These are phyloP conservation scores for Triplophysa bombifrons DNA, from an alignment of 2,797 vertebrate genomes.

Conservation along the genomic window DNA sequence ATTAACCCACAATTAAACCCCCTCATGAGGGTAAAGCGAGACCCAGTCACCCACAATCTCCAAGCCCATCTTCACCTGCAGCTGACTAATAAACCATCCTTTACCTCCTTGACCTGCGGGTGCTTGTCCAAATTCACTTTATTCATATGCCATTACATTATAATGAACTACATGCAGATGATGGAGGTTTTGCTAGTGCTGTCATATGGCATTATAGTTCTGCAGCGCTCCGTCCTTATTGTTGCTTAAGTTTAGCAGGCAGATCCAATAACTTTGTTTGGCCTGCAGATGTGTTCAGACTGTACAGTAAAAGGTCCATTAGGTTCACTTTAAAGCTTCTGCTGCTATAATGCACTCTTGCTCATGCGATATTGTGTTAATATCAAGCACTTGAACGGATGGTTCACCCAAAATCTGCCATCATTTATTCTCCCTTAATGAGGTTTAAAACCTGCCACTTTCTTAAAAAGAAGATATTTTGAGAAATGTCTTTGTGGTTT, in stretches of 20 bases:
- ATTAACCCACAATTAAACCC: constrained; percentile 55
- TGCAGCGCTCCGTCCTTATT: neutral
- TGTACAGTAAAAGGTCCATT: neutral
- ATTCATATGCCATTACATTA: neutral
- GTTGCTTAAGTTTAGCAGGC: neutral
- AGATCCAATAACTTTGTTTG: neutral
- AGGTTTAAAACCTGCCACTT: too few relatives aligned
- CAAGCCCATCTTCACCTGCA: constrained; percentile 23
- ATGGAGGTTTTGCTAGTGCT: neutral
- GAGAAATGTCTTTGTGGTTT: too few relatives aligned
- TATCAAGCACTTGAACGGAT: neutral
- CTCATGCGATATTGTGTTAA: neutral
- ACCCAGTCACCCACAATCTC: constrained; percentile 42
- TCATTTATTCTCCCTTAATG: too few relatives aligned
- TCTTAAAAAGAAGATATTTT: too few relatives aligned
- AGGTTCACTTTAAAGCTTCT: neutral
- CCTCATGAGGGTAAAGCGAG: constrained; percentile 37
- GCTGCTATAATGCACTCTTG: neutral
- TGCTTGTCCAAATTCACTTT: constrained; percentile 15
- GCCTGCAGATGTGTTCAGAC: neutral
- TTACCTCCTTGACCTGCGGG: constrained; percentile 5
- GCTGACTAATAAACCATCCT: constrained; percentile 39
- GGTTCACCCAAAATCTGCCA: neutral
- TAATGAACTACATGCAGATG: neutral
- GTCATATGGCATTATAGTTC: neutral